These are phyloP conservation scores for Hesperophylax magnus DNA, from an alignment of 1,140 invertebrate genomes.

Conservation along the genomic window DNA sequence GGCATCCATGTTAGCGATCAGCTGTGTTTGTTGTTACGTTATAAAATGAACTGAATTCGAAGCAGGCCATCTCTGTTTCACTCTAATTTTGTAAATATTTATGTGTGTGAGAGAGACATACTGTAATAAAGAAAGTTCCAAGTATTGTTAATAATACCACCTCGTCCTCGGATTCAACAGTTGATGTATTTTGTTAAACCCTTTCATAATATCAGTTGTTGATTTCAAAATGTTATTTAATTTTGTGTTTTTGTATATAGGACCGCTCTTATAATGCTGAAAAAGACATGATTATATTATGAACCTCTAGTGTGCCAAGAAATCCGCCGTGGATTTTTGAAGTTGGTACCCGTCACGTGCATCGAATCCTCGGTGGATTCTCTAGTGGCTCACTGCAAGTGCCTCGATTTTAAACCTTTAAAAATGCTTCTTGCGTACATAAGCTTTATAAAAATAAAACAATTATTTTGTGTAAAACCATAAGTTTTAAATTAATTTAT, in stretches of 20 bases:
- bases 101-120: neutral
- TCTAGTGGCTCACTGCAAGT: too few species aligned
- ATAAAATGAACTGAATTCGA: conserved; percentile 25
- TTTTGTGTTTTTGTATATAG: neutral
- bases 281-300: neutral
- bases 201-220: neutral
- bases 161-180: neutral
- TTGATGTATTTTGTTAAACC: neutral
- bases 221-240: neutral
- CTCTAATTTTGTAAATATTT: neutral
- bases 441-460: too few species aligned
- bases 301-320: neutral
- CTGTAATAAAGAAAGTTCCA: neutral
- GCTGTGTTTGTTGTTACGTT: conserved; percentile 38
- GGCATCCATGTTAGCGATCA: conserved; percentile 33
- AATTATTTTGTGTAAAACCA: too few species aligned
- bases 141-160: neutral
- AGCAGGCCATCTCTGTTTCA: neutral
- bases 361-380: too few species aligned
- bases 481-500: too few species aligned
- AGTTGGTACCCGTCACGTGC: too few species aligned
- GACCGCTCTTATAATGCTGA: neutral
- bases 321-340: too few species aligned
- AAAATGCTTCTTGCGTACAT: too few species aligned
- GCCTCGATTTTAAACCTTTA: too few species aligned